Conservation (phyloP, 2,797 vertebrate genomes). For the Alauda arvensis region DNA sequence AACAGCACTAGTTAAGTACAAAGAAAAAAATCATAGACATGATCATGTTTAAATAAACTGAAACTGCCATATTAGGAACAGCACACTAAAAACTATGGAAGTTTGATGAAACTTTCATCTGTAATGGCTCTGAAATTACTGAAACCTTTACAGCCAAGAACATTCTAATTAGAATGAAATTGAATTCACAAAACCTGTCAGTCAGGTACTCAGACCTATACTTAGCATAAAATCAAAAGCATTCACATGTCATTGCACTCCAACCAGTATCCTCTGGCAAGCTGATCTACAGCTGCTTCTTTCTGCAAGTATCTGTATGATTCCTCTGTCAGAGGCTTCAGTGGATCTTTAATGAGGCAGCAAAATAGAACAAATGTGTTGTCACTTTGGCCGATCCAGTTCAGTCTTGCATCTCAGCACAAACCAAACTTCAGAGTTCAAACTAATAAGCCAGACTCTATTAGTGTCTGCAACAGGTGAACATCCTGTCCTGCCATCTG, state of each 20-base stretch:
- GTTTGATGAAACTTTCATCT: neutral
- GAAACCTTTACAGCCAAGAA: neutral
- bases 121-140: neutral
- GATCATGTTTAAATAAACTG: neutral
- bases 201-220: neutral
- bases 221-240: neutral
- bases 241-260: neutral
- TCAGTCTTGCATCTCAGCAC: neutral
- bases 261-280: neutral
- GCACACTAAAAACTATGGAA: neutral
- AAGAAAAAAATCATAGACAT: neutral
- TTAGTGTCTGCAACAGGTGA: neutral
- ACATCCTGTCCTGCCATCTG: neutral
- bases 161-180: neutral
- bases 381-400: neutral
- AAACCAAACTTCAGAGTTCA: neutral
- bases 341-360: neutral
- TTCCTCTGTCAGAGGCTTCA: neutral
- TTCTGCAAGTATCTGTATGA: neutral
- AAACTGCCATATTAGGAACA: neutral
- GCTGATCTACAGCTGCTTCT: conserved; percentile 9
- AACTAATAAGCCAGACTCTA: neutral
- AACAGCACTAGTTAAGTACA: neutral
- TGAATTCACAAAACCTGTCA: neutral
- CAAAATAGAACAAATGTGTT: neutral